Evolutionary conservation across 1,140 invertebrate species (phyloP).

Genomic region (Drosophila eugracilis): DNA sequence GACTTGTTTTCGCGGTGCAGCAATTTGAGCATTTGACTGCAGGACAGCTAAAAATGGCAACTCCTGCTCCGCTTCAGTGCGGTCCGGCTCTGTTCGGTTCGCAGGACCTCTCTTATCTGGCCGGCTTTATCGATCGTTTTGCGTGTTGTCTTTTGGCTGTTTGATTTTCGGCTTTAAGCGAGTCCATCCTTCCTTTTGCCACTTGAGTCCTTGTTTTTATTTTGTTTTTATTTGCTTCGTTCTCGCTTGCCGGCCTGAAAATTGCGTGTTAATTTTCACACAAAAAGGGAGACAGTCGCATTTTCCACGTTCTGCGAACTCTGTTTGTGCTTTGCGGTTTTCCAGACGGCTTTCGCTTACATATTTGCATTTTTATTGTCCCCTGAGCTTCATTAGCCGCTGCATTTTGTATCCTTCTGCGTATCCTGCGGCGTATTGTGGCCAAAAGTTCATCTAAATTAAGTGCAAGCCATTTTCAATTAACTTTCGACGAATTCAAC

Average conservation of each 20-base stretch:
- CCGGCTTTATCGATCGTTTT: conserved; percentile 73
- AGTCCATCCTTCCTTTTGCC: conserved; percentile 51
- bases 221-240: conserved; percentile 57
- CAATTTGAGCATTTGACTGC: conserved; percentile 1
- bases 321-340: conserved; percentile 72
- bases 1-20: conserved; percentile 13
- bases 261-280: conserved; percentile 83
- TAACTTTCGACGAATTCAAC: conserved; percentile 65
- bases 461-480: conserved; percentile 78
- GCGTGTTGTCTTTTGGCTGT: conserved; percentile 65
- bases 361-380: conserved; percentile 81
- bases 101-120: conserved; percentile 47
- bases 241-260: conserved; percentile 42
- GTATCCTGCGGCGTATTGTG: conserved; percentile 51
- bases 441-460: conserved; percentile 70
- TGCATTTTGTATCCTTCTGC: conserved; percentile 27
- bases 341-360: conserved; percentile 58
- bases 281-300: conserved; percentile 56
- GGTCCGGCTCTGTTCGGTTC: conserved; percentile 2
- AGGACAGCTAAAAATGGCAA: conserved; percentile 21
- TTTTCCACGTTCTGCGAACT: conserved; percentile 49
- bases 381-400: conserved; percentile 68
- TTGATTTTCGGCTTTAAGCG: conserved; percentile 78
- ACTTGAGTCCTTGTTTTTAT: conserved; percentile 42
- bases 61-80: conserved; percentile 7